A percentile compares a stretch with the other conserved stretches of the same genome.
phyloP scores from a whole-genome alignment of 2,113 vertebrate species.

The Gambusia affinis region DNA sequence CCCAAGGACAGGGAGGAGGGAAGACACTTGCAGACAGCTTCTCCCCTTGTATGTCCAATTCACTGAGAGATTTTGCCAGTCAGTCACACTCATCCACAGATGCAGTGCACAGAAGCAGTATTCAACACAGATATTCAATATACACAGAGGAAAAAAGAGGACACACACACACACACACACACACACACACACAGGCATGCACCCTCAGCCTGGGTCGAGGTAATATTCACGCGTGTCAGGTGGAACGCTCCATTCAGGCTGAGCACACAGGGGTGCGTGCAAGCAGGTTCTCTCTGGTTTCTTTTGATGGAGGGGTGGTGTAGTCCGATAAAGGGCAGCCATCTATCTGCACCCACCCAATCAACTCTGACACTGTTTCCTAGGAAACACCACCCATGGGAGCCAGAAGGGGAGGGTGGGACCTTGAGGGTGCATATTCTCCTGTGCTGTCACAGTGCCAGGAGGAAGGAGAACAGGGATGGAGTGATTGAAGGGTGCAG shows the following conservation, averaged over 20 bases:
- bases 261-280: slow-evolving; percentile 62
- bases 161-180: slow-evolving; percentile 3
- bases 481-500: slow-evolving; percentile 62
- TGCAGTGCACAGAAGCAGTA: slow-evolving; percentile 20
- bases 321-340: slow-evolving; percentile 83
- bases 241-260: slow-evolving; percentile 65
- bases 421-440: slow-evolving; percentile 81
- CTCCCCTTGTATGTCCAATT: slow-evolving; percentile 54
- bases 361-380: slow-evolving; percentile 86
- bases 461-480: slow-evolving; percentile 66
- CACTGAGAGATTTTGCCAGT: slow-evolving; percentile 46
- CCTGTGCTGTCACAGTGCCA: slow-evolving; percentile 74
- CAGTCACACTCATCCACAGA: slow-evolving; percentile 31
- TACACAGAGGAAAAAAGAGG: slow-evolving; percentile 29
- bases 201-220: slow-evolving; percentile 51
- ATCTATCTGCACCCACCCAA: slow-evolving; percentile 82
- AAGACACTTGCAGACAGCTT: slow-evolving; percentile 51
- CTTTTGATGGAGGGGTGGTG: slow-evolving; percentile 77
- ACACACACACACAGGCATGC: slow-evolving; percentile 27
- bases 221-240: slow-evolving; percentile 68
- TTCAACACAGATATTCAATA: slow-evolving; percentile 47
- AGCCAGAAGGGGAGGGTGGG: slow-evolving; percentile 73
- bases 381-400: slow-evolving; percentile 82
- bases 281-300: slow-evolving; percentile 57
- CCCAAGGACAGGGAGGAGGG: slow-evolving; percentile 69